Evolutionary conservation across 2,888 invertebrate species (phyloP).

Genomic region (Folsomia manolachei): DNA sequence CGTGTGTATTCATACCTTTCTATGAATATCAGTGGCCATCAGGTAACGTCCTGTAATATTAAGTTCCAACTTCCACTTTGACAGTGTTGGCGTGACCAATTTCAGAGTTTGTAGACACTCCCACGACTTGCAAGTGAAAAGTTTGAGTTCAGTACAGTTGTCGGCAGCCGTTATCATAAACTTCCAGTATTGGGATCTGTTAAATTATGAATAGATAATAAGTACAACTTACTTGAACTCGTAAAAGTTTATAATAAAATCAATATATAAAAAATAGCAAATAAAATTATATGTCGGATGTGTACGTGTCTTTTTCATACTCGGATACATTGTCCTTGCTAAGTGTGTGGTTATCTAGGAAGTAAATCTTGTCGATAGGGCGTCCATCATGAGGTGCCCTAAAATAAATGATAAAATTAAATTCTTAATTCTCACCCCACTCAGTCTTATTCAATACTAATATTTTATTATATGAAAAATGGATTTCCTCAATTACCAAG

Average conservation of each 20-base stretch:
- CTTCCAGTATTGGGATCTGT: constrained; percentile 83
- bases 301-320: constrained; percentile 51
- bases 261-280: not conserved
- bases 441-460: too few species aligned
- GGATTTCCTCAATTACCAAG: constrained; percentile 59
- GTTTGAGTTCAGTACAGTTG: constrained; percentile 83
- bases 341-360: constrained; percentile 86
- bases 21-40: constrained; percentile 80
- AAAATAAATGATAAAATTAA: too few species aligned
- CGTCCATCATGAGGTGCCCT: constrained; percentile 85
- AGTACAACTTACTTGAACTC: too few species aligned
- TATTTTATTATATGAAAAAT: too few species aligned
- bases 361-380: constrained; percentile 83
- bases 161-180: constrained; percentile 88
- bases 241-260: not conserved
- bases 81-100: constrained; percentile 59
- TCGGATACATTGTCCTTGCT: constrained; percentile 56
- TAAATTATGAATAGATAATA: constrained; percentile 45
- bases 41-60: constrained; percentile 84
- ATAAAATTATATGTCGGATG: not conserved
- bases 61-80: constrained; percentile 54
- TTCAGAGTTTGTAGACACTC: constrained; percentile 82
- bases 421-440: too few species aligned
- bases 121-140: constrained; percentile 96
- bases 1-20: too few species aligned